Base-by-base conservation (phyloP, 2,888 invertebrate genomes). In the Antheraea assamensis region DNA sequence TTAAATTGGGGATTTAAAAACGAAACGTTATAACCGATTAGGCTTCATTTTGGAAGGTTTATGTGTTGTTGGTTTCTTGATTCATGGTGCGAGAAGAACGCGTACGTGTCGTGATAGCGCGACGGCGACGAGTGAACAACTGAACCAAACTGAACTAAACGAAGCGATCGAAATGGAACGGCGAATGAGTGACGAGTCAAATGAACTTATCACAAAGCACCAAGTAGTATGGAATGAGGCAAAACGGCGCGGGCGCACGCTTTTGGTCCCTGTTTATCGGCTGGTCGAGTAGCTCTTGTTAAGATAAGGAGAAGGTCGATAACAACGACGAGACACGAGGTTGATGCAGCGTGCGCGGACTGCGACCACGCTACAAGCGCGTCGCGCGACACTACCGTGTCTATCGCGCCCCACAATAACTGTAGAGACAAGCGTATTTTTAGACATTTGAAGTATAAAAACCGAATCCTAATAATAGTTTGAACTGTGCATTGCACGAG, bases 11-110 rank as follows among this genome's bases (percentile, higher is more conserved):
- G 86, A 86, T 90, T 92, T 90, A 87, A 87, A 85, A 88, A 88
- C 87, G 85, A 91, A 90, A 93, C 88, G 94, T 94, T 94, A 94
- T 94, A 94, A 90, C 91, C 91, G 91, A 92, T 94, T 92, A 84
- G 93, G 94, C 94, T 94, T 93, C 94, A 94, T 94, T 91, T 93
- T 94, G 92, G 89, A 88, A 88, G 92, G 88, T 93, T 93, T 94
- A 94, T 92, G 93, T 93, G 92, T 93, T 92, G 91, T 93, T 93
- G 90, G 92, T 88, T 90, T 88, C 91, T 88, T 91, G 92, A 88
- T 88, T 90, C 94, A 94, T 94, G 88, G 84, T 90, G 92, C 89
- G 92, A 89, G 85, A 82, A 89, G 84, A 86, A 90, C 91, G 89
- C 87, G 87, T 81, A 84, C 85, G 85, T 85, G 83, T 85, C 89